Percentiles rank a stretch among this genome's conserved stretches.
These are phyloP conservation scores for Endotricha flammealis DNA, from an alignment of 2,888 invertebrate species.

Conservation along the genomic window DNA sequence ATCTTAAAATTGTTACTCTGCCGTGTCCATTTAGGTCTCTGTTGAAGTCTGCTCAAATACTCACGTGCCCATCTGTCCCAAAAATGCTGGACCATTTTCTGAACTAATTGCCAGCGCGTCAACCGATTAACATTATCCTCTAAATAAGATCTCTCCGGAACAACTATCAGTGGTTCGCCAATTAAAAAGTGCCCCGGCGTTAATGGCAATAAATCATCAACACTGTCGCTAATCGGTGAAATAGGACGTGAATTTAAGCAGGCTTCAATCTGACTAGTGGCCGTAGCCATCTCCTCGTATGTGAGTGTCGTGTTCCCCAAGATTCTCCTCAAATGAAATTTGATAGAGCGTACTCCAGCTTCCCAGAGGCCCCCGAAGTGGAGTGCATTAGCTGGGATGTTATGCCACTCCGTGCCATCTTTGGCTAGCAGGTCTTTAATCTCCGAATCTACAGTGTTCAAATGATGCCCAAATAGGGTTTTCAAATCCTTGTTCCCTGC, in stretches of 20 bases:
- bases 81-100: constrained; percentile 4
- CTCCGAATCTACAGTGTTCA: background rate
- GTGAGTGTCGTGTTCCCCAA: constrained; percentile 16
- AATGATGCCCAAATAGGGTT: background rate
- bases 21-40: constrained; percentile 10
- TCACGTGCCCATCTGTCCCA: constrained; percentile 11
- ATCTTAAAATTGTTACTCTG: background rate
- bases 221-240: constrained; percentile 1
- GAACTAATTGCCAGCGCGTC: constrained; percentile 12
- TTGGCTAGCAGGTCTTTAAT: constrained; percentile 1
- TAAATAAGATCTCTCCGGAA: constrained; percentile 5
- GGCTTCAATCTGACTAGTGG: constrained; percentile 21
- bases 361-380: constrained; percentile 23
- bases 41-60: constrained; percentile 8
- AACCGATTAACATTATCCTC: constrained; percentile 1
- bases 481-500: constrained; percentile 13
- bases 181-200: constrained; percentile 16
- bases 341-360: constrained; percentile 17
- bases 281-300: constrained; percentile 19
- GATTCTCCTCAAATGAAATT: constrained; percentile 18
- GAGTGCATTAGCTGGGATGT: constrained; percentile 17
- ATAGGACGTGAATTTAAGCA: constrained; percentile 24
- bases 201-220: constrained; percentile 8
- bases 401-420: constrained; percentile 18
- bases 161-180: constrained; percentile 8